Conservation (phyloP, 2,888 invertebrate species). For the Hirtodrosophila confusa region DNA sequence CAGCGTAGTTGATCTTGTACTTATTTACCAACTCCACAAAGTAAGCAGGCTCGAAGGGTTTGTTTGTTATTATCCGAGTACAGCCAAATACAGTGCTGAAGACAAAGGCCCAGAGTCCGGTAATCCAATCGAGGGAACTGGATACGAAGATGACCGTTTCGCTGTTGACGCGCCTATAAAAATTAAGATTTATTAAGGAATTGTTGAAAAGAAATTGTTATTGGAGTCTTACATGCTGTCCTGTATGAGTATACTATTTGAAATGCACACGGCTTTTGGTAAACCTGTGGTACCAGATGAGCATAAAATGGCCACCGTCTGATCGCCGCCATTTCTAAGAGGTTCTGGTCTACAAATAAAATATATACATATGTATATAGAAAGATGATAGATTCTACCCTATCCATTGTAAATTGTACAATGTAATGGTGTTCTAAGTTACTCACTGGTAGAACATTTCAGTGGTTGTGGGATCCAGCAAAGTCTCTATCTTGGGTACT, state of each 20-base stretch:
- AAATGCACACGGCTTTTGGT: conserved; percentile 75
- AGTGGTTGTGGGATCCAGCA: conserved; percentile 54
- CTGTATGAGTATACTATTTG: conserved; percentile 53
- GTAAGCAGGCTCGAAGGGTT: conserved; percentile 62
- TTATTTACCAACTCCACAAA: conserved; percentile 66
- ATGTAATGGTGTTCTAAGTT: neutral
- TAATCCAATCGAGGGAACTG: conserved; percentile 71
- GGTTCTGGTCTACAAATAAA: conserved; percentile 48
- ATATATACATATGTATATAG: neutral
- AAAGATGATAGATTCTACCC: neutral
- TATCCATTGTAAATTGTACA: neutral
- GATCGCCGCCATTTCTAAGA: conserved; percentile 56
- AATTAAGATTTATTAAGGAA: neutral
- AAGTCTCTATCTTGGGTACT: conserved; percentile 56
- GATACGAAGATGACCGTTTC: conserved; percentile 53
- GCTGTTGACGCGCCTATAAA: conserved; percentile 44
- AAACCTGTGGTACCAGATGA: conserved; percentile 79
- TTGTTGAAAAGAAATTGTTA: neutral
- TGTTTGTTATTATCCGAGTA: conserved; percentile 67
- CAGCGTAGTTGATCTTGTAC: conserved; percentile 66
- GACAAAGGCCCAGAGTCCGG: conserved; percentile 58
- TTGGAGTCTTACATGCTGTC: conserved; percentile 41
- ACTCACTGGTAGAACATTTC: conserved; percentile 61
- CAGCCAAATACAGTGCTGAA: conserved; percentile 51
- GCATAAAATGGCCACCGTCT: conserved; percentile 71